Percentiles rank a stretch among this genome's conserved stretches.
Evolutionary conservation across 1,140 invertebrate species (phyloP).

Genomic region (Dermatophagoides farinae): DNA sequence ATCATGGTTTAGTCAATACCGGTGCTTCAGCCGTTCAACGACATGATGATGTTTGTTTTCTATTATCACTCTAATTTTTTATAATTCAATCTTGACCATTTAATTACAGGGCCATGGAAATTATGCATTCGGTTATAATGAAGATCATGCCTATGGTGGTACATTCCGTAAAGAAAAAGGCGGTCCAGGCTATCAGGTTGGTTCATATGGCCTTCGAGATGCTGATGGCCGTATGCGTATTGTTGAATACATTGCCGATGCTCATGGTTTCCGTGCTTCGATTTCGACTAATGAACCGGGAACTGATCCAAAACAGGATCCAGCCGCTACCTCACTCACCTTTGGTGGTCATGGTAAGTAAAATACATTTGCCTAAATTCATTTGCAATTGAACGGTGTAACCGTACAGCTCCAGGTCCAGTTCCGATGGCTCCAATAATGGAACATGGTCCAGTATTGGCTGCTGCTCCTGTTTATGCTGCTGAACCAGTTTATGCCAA

Average conservation of each 20-base stretch:
- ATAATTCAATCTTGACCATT: neutral
- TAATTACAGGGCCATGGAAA: slow-evolving; percentile 12
- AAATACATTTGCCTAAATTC: neutral
- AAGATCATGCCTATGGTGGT: slow-evolving; percentile 20
- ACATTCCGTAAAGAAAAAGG: slow-evolving; percentile 19
- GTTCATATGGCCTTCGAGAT: slow-evolving; percentile 21
- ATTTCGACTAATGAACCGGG: slow-evolving; percentile 19
- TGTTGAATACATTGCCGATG: slow-evolving; percentile 24
- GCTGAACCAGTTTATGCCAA: neutral
- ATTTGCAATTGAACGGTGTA: no score
- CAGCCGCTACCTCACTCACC: neutral
- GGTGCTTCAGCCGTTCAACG: slow-evolving; percentile 1
- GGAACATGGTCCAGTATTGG: neutral
- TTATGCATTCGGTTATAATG: slow-evolving; percentile 15
- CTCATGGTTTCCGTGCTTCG: slow-evolving; percentile 20
- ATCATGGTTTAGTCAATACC: slow-evolving; percentile 1
- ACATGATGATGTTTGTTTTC: slow-evolving; percentile 1
- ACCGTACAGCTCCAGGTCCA: slow-evolving; percentile 22
- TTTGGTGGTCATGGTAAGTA: slow-evolving; percentile 17
- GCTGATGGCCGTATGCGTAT: slow-evolving; percentile 20
- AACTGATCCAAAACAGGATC: neutral
- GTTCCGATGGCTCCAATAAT: slow-evolving; percentile 17
- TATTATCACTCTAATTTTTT: neutral
- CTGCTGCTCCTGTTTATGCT: neutral
- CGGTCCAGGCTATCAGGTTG: slow-evolving; percentile 17